Conservation (phyloP, 2,797 vertebrate genomes). For the Neomorphus geoffroyi region DNA sequence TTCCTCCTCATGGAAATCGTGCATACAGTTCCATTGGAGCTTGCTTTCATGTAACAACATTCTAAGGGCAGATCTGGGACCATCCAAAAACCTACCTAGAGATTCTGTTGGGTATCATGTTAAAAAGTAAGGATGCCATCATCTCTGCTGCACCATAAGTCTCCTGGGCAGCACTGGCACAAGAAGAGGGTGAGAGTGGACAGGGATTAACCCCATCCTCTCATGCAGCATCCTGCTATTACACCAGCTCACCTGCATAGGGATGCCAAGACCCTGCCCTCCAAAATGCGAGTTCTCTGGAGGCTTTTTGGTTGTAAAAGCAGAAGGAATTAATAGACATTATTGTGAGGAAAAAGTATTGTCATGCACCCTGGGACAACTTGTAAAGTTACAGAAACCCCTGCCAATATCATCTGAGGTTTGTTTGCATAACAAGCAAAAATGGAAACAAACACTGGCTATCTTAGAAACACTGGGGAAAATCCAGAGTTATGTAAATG, state of each 20-base stretch:
- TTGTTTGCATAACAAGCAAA: constrained; percentile 43
- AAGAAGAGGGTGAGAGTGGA: neutral
- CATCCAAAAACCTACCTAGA: neutral
- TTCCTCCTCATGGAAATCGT: neutral
- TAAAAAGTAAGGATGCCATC: neutral
- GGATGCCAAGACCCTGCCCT: neutral
- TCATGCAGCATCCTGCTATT: neutral
- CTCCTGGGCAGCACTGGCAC: neutral
- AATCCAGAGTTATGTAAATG: constrained; percentile 41
- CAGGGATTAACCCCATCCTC: neutral
- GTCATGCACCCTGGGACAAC: neutral
- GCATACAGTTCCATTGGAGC: neutral
- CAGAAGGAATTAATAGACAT: neutral
- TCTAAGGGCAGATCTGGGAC: neutral
- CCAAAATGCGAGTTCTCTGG: neutral
- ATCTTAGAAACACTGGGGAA: constrained; percentile 34
- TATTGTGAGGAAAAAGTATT: neutral
- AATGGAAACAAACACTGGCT: constrained; percentile 34
- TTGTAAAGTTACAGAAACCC: neutral
- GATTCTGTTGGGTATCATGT: neutral
- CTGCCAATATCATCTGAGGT: constrained; percentile 35
- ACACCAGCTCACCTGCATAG: neutral
- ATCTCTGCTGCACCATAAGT: neutral
- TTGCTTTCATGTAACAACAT: neutral
- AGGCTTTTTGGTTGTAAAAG: neutral